Conservation (phyloP, 2,113 vertebrate species). For the Egretta garzetta region DNA sequence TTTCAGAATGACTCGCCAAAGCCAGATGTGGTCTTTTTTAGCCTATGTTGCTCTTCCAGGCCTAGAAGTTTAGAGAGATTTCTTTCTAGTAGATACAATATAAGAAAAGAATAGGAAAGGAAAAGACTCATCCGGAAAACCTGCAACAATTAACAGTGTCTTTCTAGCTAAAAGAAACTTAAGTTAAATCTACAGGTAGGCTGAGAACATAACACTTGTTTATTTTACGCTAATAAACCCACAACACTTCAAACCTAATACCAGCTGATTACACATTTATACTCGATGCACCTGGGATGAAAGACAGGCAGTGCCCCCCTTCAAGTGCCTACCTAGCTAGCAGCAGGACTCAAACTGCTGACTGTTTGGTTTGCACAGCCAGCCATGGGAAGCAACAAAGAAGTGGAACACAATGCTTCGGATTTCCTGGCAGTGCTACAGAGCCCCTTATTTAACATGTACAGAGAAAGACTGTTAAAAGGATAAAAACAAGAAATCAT, state of each 20-base stretch:
- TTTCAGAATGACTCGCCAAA: neutral
- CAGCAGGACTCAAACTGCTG: neutral
- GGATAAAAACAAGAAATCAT: neutral
- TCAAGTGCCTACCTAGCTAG: neutral
- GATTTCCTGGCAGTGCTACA: neutral
- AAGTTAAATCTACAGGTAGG: neutral
- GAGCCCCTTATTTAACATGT: neutral
- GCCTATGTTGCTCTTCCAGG: neutral
- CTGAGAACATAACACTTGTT: constrained; percentile 9
- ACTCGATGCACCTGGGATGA: neutral
- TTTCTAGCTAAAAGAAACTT: neutral
- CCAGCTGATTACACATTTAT: constrained; percentile 28
- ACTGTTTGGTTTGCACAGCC: neutral
- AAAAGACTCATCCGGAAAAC: neutral
- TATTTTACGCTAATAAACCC: neutral
- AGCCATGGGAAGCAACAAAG: neutral
- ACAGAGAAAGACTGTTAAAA: neutral
- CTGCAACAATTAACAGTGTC: neutral
- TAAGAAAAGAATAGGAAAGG: neutral
- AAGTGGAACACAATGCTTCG: neutral
- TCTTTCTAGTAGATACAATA: neutral
- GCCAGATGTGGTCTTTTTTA: neutral
- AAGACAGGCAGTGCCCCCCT: neutral
- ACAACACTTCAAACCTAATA: neutral
- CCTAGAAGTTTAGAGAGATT: neutral